phyloP scores from a whole-genome alignment of 2,113 vertebrate genomes.

The Marmota monax region DNA sequence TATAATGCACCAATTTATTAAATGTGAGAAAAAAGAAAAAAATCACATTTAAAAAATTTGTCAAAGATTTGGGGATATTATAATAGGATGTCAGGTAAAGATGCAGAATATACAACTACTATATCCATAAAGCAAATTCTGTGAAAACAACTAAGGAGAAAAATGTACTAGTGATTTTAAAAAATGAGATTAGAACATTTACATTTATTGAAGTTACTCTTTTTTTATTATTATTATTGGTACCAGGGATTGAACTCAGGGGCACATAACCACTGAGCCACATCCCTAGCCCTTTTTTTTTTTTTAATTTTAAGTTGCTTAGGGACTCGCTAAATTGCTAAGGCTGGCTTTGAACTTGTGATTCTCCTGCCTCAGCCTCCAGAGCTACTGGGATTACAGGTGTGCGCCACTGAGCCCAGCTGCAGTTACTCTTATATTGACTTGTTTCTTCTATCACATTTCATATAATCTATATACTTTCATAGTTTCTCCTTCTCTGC shows the following conservation, averaged over 20 bases:
- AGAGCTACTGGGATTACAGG: no score
- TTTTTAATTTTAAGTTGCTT: no score
- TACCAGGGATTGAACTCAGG: no score
- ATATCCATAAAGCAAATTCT: background rate
- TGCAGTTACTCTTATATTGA: background rate
- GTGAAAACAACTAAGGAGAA: slow-evolving; percentile 9
- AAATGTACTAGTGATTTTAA: background rate
- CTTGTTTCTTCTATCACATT: slow-evolving; percentile 42
- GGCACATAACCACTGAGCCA: no score
- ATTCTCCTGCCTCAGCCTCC: no score
- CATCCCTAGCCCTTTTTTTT: no score
- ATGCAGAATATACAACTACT: background rate
- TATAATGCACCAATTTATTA: no score
- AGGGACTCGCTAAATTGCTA: no score
- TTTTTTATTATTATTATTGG: no score
- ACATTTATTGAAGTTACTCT: background rate
- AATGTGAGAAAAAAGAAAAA: background rate
- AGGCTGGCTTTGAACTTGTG: no score
- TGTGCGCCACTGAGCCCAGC: no score
- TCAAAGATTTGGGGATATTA: slow-evolving; percentile 14
- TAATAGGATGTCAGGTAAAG: slow-evolving; percentile 19
- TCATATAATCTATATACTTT: slow-evolving; percentile 12
- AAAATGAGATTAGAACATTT: background rate
- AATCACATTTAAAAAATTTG: slow-evolving; percentile 32
- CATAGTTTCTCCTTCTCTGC: background rate